phyloP scores from a whole-genome alignment of 2,797 vertebrate species.

The Megaceryle alcyon region DNA sequence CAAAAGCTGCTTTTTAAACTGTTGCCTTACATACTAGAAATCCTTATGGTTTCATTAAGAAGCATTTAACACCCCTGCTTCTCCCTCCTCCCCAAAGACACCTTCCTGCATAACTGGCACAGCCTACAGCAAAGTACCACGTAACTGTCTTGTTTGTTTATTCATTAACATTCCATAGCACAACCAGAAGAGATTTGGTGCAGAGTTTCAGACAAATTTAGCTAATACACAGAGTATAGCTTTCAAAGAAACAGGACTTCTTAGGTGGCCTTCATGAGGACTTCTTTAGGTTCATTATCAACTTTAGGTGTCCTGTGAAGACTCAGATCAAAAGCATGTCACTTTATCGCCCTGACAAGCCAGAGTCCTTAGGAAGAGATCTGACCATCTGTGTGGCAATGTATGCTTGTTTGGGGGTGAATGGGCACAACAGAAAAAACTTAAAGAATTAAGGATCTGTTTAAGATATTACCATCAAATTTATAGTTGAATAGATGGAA shows the following conservation, averaged over 20 bases:
- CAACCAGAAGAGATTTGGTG: neutral
- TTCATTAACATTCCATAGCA: neutral
- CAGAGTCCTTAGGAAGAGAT: neutral
- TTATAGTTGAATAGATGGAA: neutral
- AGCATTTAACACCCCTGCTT: accelerated
- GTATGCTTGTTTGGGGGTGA: neutral
- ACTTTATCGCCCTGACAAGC: neutral
- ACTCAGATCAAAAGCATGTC: neutral
- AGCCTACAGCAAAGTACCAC: neutral
- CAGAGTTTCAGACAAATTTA: neutral
- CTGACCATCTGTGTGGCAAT: neutral
- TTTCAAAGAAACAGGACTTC: neutral
- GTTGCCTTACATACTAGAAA: neutral
- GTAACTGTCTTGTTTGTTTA: neutral
- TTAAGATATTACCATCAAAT: neutral
- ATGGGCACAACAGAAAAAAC: accelerated
- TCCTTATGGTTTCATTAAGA: neutral
- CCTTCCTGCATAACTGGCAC: neutral
- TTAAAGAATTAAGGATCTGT: neutral
- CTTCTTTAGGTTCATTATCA: neutral
- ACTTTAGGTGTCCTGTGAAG: neutral
- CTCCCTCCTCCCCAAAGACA: neutral
- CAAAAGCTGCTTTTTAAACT: neutral
- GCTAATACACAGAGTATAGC: neutral
- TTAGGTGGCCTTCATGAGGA: neutral